phyloP scores from a whole-genome alignment of 2,888 invertebrate species.

The Philaethria dido region DNA sequence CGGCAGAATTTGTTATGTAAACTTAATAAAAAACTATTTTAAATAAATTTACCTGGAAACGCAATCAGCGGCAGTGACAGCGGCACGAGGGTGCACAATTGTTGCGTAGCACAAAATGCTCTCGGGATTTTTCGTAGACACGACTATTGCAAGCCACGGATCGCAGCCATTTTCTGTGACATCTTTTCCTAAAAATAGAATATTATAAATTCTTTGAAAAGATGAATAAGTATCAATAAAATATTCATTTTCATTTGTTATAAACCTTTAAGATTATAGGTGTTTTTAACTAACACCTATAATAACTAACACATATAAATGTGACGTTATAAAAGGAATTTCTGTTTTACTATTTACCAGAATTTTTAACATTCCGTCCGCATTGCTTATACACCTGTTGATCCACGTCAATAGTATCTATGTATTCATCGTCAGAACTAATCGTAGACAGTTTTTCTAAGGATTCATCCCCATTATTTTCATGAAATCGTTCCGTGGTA shows the following conservation, averaged over 20 bases:
- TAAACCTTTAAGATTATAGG: no score
- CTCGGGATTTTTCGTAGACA: constrained; percentile 59
- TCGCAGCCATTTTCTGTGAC: constrained; percentile 58
- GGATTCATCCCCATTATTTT: constrained; percentile 52
- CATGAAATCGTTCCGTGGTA: constrained; percentile 50
- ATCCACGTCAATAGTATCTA: constrained; percentile 50
- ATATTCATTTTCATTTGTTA: no score
- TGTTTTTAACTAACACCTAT: no score
- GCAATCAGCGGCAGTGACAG: constrained; percentile 69
- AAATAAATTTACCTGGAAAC: constrained; percentile 51
- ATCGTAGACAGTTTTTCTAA: constrained; percentile 45
- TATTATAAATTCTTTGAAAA: background rate
- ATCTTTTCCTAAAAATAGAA: constrained; percentile 51
- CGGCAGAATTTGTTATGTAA: background rate
- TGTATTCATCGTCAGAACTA: constrained; percentile 50
- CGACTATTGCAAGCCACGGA: constrained; percentile 70
- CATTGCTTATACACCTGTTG: constrained; percentile 60
- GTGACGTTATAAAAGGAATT: background rate
- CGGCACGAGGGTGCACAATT: constrained; percentile 69
- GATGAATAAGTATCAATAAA: background rate
- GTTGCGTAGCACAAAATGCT: constrained; percentile 71
- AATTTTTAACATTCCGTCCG: constrained; percentile 53
- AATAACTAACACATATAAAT: no score
- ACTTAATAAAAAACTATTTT: background rate
- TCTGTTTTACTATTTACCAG: constrained; percentile 11